Base-by-base conservation (phyloP, 2,888 invertebrate species). In the Aspidapion aeneum region DNA sequence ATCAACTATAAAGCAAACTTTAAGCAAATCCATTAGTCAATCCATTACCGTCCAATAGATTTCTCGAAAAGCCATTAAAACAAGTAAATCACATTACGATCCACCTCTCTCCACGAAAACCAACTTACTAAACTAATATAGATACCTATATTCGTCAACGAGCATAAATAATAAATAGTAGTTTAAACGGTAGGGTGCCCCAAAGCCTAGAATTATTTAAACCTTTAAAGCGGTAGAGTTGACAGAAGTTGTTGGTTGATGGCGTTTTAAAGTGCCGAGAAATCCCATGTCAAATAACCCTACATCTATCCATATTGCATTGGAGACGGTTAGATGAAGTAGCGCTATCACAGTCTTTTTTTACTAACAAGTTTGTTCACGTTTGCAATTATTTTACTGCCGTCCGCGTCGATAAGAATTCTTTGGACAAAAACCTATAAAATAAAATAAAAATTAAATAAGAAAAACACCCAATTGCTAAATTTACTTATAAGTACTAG, bases 151-250 rank as follows among this genome's bases (percentile, higher is more conserved):
- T 52, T 52, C 52, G 18, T 52, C 35, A 35, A 7, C 35, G 35
- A 12, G 17, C 7, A 9, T 52, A 52, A 68, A 72, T 70, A 70
- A 72, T 69, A 70, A 66, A 72, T 66, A 60, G 17, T 60, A 52
- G 21, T 61, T 64, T 68, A 69, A 70, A 70, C 61, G 70, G 60
- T 64, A 66, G 69, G 70, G 69, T 70, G 68, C 68, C 64, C 63
- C 64, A 63, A 62, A 66, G 64, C 66, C 64, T 60, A 66, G 69
- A 74, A 74, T 74, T 73, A 74, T 74, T 74, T 69, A 74, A 68
- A 66, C 67, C 69, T 63, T 73, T 72, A 71, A 72, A 73, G 68
- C 69, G 65, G 69, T 65, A 35, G 35, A 69, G 71, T 70, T 70
- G 74, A 72, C 72, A 71, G 68, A 65, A 70, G 66, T 65, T 58